Conservation (phyloP, 2,797 vertebrate genomes). For the Arnoldichthys spilopterus region DNA sequence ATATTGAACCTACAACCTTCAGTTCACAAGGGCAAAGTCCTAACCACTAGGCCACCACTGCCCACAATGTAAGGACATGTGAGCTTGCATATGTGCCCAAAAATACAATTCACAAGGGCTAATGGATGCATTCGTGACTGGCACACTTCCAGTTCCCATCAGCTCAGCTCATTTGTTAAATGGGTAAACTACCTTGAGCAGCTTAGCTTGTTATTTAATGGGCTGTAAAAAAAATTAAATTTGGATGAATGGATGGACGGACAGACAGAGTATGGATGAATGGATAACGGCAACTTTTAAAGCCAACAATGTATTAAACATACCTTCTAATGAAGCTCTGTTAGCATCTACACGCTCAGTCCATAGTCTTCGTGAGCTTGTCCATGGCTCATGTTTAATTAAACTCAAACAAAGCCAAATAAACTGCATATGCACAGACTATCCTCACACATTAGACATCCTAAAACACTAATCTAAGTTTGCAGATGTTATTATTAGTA, state of each 20-base stretch:
- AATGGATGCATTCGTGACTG: conserved; percentile 25
- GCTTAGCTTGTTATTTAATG: neutral
- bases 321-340: neutral
- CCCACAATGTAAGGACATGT: conserved; percentile 21
- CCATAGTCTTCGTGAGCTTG: neutral
- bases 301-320: neutral
- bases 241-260: conserved; percentile 10
- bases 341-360: neutral
- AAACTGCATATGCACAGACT: neutral
- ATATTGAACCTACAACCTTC: no score
- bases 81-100: conserved; percentile 15
- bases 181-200: neutral
- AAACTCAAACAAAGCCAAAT: neutral
- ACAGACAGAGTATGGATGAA: neutral
- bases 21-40: no score
- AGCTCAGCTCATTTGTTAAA: conserved; percentile 12
- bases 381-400: neutral
- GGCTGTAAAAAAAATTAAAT: neutral
- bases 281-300: neutral
- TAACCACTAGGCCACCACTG: no score
- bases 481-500: neutral
- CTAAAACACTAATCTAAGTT: neutral
- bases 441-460: neutral
- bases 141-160: neutral
- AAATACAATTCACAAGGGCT: conserved; percentile 16